These are phyloP conservation scores for Batillaria attramentaria DNA, from an alignment of 1,140 invertebrate genomes.

Conservation along the genomic window DNA sequence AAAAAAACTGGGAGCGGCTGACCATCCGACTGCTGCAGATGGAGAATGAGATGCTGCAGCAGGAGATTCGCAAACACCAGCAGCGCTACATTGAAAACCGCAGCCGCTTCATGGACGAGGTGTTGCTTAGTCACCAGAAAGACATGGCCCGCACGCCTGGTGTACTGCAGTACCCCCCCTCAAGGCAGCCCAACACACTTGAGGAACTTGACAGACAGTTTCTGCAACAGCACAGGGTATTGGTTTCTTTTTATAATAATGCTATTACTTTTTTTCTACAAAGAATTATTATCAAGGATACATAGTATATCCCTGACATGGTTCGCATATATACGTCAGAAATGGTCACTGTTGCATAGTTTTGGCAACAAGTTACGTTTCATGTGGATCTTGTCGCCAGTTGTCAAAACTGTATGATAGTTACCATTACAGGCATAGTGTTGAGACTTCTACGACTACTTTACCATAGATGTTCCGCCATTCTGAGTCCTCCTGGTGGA, in stretches of 20 bases:
- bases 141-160: constrained; percentile 47
- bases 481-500: too few species aligned
- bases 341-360: too few species aligned
- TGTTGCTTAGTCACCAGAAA: constrained; percentile 50
- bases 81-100: constrained; percentile 49
- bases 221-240: constrained; percentile 11
- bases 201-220: not conserved
- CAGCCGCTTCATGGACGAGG: constrained; percentile 51
- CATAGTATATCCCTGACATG: too few species aligned
- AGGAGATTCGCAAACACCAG: constrained; percentile 50
- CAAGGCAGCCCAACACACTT: not conserved
- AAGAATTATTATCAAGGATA: too few species aligned
- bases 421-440: too few species aligned
- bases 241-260: not conserved
- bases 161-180: too few species aligned
- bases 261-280: not conserved
- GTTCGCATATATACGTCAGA: too few species aligned
- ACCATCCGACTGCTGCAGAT: constrained; percentile 44
- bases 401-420: too few species aligned
- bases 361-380: too few species aligned
- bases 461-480: too few species aligned
- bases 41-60: constrained; percentile 48
- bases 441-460: too few species aligned
- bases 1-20: constrained; percentile 55
- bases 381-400: too few species aligned